Conservation (phyloP, 2,797 vertebrate species). For the Falco concolor region DNA sequence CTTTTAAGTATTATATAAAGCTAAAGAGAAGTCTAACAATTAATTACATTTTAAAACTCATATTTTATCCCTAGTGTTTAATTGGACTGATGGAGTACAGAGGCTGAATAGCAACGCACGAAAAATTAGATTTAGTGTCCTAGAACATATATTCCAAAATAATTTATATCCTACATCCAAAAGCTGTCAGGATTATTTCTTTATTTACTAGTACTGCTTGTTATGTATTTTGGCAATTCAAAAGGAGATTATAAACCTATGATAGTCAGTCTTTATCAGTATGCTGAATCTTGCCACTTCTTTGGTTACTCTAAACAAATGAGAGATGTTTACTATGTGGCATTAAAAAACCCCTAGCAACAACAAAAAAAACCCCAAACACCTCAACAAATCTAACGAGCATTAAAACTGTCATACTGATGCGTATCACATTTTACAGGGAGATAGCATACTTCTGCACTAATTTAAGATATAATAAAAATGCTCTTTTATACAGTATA, state of each 20-base stretch:
- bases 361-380: neutral
- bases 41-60: neutral
- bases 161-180: neutral
- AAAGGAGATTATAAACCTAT: neutral
- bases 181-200: neutral
- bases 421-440: neutral
- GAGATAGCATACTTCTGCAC: neutral
- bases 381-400: neutral
- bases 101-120: neutral
- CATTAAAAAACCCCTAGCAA: neutral
- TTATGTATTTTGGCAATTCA: neutral
- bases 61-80: neutral
- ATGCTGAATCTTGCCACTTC: neutral
- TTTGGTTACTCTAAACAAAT: neutral
- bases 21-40: neutral
- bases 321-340: neutral
- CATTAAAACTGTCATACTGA: neutral
- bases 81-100: neutral
- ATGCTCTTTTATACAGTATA: neutral
- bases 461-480: neutral
- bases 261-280: neutral
- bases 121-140: neutral
- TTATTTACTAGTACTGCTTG: neutral
- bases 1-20: neutral
- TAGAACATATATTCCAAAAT: neutral